phyloP scores from a whole-genome alignment of 2,888 invertebrate species.

The Oasisia sp. region DNA sequence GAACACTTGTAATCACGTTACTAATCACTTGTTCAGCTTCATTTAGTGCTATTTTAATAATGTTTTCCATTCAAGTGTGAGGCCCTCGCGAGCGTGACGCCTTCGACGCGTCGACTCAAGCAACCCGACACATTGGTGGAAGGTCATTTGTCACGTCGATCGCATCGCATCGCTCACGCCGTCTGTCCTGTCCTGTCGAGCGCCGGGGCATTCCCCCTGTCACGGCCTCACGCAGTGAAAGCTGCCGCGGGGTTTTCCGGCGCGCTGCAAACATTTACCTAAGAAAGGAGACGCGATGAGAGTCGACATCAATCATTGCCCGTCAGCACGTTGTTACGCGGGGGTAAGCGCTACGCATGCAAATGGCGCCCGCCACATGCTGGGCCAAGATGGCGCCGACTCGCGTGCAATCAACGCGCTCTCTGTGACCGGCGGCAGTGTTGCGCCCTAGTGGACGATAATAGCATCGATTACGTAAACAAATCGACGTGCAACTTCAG shows the following conservation, averaged over 20 bases:
- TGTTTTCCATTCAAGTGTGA: conserved; percentile 17
- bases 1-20: conserved; percentile 12
- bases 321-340: conserved; percentile 2
- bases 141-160: background rate
- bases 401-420: background rate
- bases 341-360: background rate
- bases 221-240: background rate
- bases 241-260: background rate
- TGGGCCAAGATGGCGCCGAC: background rate
- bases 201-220: background rate
- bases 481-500: background rate
- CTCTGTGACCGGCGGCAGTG: background rate
- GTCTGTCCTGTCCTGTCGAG: background rate
- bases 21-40: conserved; percentile 11
- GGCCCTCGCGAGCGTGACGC: background rate
- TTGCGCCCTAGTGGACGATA: background rate
- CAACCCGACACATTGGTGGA: background rate
- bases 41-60: conserved; percentile 12
- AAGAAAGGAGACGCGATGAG: background rate
- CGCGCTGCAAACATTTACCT: too few species aligned
- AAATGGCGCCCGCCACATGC: background rate
- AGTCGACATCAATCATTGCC: conserved; percentile 1
- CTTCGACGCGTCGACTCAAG: background rate
- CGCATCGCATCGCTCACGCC: background rate
- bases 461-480: background rate